Evolutionary conservation across 2,113 vertebrate genomes (phyloP), one percentile per base, ranked within the genome.

Genomic region (Vimba vimba): DNA sequence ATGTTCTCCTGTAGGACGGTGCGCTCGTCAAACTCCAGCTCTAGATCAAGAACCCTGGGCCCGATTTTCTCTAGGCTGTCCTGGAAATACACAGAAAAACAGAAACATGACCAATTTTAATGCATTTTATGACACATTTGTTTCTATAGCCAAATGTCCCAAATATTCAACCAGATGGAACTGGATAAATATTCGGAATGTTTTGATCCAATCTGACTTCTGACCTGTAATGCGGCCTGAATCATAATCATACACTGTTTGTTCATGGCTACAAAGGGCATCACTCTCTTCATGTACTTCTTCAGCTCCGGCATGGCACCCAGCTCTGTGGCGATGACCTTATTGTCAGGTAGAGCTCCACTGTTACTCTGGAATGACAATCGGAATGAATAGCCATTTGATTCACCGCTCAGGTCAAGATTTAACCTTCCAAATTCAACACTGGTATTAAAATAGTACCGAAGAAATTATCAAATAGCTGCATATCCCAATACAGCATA

Each of bases 201-300:
- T 39, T 39, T 1, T 39, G 6, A 39, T 39, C 39, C 39, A 39
- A 39, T 39, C 39, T 39, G 39, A 39, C 39, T 39, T 39, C 39
- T 39, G 39, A 39, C 39, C 39, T 39, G 39, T 7, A 39, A 39
- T 39, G 39, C 1, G 6, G 1, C 39, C 39, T 39, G 39, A 39
- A 39, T 39, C 39, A 39, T 39, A 39, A 39, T 39, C 6, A 39
- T 39, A 39, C 39, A 39, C 39, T 7, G 39, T 39, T 39, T 39
- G 39, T 39, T 95, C 98, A 98, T 99, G 80, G 97, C 98, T 39
- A 99, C 98, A 92, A 99, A 99, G 1, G 98, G 97, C 98, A 99
- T 99, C 85, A 96, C 96, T 90, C 95, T 96, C 95, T 99, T 99
- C 97, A 99, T 98, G 15, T 98, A 97, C 86, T 97, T 99, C 93